Base-by-base conservation (phyloP, 1,140 invertebrate species). In the Drosophila mayri region DNA sequence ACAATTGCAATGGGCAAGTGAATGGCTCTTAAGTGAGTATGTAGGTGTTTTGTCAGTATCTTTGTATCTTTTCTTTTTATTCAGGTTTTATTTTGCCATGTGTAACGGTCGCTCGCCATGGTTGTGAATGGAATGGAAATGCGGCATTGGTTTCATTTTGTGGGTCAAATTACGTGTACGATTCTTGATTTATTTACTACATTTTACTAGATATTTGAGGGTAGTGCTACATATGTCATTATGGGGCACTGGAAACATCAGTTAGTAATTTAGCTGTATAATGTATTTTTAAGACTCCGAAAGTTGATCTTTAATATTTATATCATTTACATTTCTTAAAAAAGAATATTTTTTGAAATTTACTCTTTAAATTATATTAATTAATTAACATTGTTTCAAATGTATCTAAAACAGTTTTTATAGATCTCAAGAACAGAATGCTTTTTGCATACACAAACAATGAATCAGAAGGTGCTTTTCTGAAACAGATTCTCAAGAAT, bases 41-140 rank as follows among this genome's bases (percentile, higher is more conserved):
- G 25, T 55, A 55, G 52, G 52, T 25, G 52, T 55, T 38, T 20
- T 52, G 18, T 14, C 3, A 14, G 18, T 22, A 11, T 44, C 11
- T 7, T 50, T 28, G 6, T n/a, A 22, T 47, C 14, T 50, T 20
- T 20, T 14, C 2, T 22, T 37, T 22, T 37, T 16, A 54, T 37
- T 54, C 50, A 37, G 32, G 32, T 37, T 54, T 54, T 37, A 9
- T 37, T 54, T 35, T 37, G 32, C 10, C 25, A 40, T 65, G 65
- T 65, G 61, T 30, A 64, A 50, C 44, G 37, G 60, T 30, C 9
- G 20, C 35, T 35, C 3, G 52, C 52, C 20, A 16, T 35, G 62
- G 38, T 67, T 68, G 65, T 68, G 65, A 67, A 70, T 70, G 66
- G 62, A 70, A 70, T 70, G 38, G 46, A 32, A 70, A 70, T 70